phyloP scores from a whole-genome alignment of 2,888 invertebrate species.

The Podabrus alpinus region DNA sequence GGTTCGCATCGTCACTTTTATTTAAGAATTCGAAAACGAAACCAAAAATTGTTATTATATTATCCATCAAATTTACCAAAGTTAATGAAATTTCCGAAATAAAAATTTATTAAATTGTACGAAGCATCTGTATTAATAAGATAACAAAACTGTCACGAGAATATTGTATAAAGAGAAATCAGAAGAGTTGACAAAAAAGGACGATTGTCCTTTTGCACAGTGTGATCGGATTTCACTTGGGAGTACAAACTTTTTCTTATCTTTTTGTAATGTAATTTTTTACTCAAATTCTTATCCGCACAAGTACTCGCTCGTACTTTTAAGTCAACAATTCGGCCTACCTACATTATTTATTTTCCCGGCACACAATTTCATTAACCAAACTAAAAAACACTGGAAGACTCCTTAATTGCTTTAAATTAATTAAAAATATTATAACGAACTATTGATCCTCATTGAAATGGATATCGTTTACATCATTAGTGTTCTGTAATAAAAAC shows the following conservation, averaged over 20 bases:
- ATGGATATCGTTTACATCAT: background rate
- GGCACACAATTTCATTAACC: too few species aligned
- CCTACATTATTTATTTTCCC: background rate
- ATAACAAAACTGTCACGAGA: slow-evolving; percentile 10
- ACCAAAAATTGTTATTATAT: background rate
- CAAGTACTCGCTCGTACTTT: too few species aligned
- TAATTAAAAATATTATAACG: background rate
- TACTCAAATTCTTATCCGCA: background rate
- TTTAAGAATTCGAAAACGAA: background rate
- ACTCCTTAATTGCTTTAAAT: background rate
- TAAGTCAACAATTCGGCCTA: background rate
- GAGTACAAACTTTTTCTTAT: slow-evolving; percentile 5
- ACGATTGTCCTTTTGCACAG: background rate
- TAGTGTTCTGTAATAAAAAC: background rate
- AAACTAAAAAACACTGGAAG: background rate
- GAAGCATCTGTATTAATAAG: slow-evolving; percentile 11
- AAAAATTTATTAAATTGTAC: background rate
- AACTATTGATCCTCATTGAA: background rate
- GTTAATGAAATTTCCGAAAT: background rate
- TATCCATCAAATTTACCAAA: background rate
- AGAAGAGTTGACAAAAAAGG: slow-evolving; percentile 9
- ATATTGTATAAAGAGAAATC: slow-evolving; percentile 11
- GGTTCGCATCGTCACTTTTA: background rate
- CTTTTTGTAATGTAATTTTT: slow-evolving; percentile 9
- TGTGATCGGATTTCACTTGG: slow-evolving; percentile 7